These are phyloP conservation scores for Myotis lucifugus DNA, from an alignment of 2,113 vertebrate genomes.

Conservation along the genomic window DNA sequence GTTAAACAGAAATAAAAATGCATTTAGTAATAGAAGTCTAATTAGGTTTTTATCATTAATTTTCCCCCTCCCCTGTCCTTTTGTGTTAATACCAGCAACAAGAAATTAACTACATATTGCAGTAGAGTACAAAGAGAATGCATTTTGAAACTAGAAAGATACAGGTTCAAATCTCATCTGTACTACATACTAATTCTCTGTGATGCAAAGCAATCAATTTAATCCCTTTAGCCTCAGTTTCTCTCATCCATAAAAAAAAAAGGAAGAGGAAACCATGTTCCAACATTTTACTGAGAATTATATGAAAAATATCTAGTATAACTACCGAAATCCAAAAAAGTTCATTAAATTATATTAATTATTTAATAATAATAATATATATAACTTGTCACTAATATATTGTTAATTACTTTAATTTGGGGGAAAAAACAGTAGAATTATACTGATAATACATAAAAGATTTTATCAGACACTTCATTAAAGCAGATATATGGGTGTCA, in stretches of 20 bases:
- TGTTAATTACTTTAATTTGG: not conserved
- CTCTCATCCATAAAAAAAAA: conserved; percentile 34
- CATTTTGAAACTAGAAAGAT: conserved; percentile 47
- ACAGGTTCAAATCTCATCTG: not conserved
- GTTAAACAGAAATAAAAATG: conserved; percentile 56
- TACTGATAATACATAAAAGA: not conserved
- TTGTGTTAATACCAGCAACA: not conserved
- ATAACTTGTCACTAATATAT: conserved; percentile 18
- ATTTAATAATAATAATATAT: conserved; percentile 7
- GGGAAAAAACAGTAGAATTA: not conserved
- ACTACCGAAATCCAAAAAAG: conserved; percentile 14
- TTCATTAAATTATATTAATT: conserved; percentile 6
- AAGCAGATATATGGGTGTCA: not conserved
- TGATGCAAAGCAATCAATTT: not conserved
- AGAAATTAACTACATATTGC: not conserved
- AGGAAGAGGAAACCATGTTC: not conserved
- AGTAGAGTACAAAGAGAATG: not conserved
- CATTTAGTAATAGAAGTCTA: conserved; percentile 17
- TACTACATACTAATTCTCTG: not conserved
- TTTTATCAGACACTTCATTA: not conserved
- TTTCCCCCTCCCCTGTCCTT: not conserved
- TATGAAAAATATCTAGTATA: not conserved
- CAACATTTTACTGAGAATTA: not conserved
- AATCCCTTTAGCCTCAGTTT: not conserved
- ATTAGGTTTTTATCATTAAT: not conserved